phyloP scores from a whole-genome alignment of 2,113 vertebrate species.

The Polypterus bichir region DNA sequence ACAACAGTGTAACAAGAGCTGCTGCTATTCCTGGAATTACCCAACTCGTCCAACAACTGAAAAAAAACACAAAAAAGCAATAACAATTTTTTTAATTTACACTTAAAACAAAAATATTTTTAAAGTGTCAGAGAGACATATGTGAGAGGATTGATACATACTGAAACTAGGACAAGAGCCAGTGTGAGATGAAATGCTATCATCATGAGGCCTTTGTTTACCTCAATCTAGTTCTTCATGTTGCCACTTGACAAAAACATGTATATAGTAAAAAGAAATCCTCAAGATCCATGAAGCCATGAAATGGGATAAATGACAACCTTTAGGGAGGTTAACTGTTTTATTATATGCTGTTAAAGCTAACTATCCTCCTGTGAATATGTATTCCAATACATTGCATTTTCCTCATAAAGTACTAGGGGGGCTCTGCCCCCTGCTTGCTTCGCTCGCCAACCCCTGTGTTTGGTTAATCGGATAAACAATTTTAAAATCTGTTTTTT shows the following conservation, averaged over 20 bases:
- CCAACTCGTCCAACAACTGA: slow-evolving; percentile 71
- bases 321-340: too few relatives aligned
- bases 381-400: too few relatives aligned
- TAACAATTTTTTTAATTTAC: neutral
- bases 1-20: slow-evolving; percentile 60
- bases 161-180: neutral
- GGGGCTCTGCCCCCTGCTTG: too few relatives aligned
- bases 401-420: too few relatives aligned
- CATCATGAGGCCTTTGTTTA: neutral
- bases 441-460: too few relatives aligned
- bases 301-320: too few relatives aligned
- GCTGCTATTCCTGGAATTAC: slow-evolving; percentile 64
- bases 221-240: neutral
- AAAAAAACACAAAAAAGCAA: slow-evolving; percentile 25
- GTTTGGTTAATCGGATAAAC: too few relatives aligned
- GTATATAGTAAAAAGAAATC: neutral
- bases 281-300: too few relatives aligned
- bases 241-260: neutral
- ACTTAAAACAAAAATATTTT: slow-evolving; percentile 22
- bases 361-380: too few relatives aligned
- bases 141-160: slow-evolving; percentile 8
- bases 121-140: slow-evolving; percentile 34
- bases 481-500: too few relatives aligned
- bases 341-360: too few relatives aligned
- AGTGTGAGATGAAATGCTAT: neutral